Base-by-base conservation (phyloP, 1,140 invertebrate species). In the Lutraria rhynchaena region DNA sequence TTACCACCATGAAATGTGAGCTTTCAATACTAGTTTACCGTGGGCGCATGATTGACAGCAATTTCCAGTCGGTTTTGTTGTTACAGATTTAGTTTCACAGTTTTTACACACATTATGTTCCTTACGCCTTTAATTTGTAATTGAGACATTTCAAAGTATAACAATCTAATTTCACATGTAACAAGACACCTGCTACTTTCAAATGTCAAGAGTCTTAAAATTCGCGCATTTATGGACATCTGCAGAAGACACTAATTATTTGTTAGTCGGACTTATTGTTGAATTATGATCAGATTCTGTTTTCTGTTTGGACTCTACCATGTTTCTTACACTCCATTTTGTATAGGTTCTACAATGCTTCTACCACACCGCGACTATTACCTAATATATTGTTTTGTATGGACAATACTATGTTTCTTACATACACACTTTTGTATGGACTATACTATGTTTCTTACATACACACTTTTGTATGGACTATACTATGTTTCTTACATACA, bases 81-180 rank as follows among this genome's bases (percentile, higher is more conserved):
- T 49, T 41, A 58, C 37, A 35, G 60, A 70, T 80, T n/a, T 19
- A 29, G 76, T 80, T 70, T 58, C 76, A 60, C 24, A 29, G 61
- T 51, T 69, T 80, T 44, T 69, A 70, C 76, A 70, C 76, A 67
- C 63, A 70, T 80, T 58, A 53, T 80, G 63, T 55, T 70, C 31
- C 76, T 57, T 44, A 57, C 55, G 76, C 76, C 76, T 80, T 80
- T 80, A 80, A 80, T 80, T 80, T 80, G 76, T 69, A 80, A 80
- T 60, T 17, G 76, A 80, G 49, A 80, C 76, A 46, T 80, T 80
- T 80, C 76, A 80, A 60, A 70, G 65, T 58, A 80, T 67, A 80
- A 70, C 76, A 80, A 69, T 69, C 76, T 46, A 80, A 80, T 80
- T 70, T 70, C 46, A 80, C 51, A 58, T 69, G 76, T 69, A 80